These are phyloP conservation scores for Ageneiosus marmoratus DNA, from an alignment of 2,113 vertebrate species.

Conservation along the genomic window DNA sequence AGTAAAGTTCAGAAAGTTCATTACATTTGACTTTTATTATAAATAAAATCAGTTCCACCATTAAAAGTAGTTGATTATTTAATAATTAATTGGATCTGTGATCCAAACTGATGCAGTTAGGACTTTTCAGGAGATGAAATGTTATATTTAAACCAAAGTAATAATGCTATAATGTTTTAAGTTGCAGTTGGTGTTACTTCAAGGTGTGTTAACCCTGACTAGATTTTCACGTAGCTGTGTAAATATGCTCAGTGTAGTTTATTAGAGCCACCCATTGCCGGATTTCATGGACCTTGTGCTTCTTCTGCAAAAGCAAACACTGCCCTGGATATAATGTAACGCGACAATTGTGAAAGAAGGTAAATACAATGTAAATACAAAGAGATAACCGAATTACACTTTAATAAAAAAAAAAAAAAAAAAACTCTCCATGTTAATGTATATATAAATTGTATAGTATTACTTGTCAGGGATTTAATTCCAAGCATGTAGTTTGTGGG, in stretches of 20 bases:
- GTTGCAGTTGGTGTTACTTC: background rate
- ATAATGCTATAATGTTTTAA: background rate
- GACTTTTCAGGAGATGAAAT: too few relatives aligned
- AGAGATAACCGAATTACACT: background rate
- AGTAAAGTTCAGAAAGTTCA: background rate
- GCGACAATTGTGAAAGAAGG: conserved; percentile 27
- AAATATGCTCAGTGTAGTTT: conserved; percentile 47
- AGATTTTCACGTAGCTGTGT: conserved; percentile 44
- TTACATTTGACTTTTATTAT: background rate
- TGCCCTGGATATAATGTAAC: background rate
- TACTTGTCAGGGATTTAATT: background rate
- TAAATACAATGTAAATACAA: conserved; percentile 5
- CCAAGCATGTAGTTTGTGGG: background rate
- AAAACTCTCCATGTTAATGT: background rate
- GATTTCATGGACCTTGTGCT: conserved; percentile 38
- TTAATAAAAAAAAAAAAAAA: background rate
- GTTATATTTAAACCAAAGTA: too few relatives aligned
- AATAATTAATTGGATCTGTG: background rate
- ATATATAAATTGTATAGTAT: background rate
- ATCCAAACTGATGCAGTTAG: background rate
- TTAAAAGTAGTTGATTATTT: background rate
- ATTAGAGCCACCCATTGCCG: conserved; percentile 22
- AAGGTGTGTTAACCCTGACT: conserved; percentile 9
- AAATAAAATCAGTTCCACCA: background rate
- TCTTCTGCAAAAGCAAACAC: conserved; percentile 43